phyloP scores from a whole-genome alignment of 2,888 invertebrate species.

The Eurytoma adleriae region DNA sequence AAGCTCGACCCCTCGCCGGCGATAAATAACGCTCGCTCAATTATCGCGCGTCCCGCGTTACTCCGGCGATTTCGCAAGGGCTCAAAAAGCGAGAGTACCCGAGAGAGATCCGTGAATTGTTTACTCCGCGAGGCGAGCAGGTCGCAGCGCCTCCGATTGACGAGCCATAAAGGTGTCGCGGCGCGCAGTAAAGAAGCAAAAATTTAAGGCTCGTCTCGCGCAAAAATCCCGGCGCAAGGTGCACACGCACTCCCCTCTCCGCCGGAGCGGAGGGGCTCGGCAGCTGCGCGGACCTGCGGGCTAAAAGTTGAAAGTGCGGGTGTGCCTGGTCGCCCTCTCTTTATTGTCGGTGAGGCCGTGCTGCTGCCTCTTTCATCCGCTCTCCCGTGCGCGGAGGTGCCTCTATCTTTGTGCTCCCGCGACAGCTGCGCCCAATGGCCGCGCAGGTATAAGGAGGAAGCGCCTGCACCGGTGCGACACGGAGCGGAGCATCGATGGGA shows the following conservation, averaged over 20 bases:
- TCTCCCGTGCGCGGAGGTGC: too few species aligned
- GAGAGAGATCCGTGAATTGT: conserved; percentile 36
- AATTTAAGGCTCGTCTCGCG: conserved; percentile 33
- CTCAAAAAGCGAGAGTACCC: too few species aligned
- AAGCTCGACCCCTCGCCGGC: conserved; percentile 13
- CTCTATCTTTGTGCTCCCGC: neutral
- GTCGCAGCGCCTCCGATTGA: conserved; percentile 25
- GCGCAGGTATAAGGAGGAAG: neutral
- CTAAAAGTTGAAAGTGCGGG: conserved; percentile 37
- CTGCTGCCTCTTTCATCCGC: neutral
- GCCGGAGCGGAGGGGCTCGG: neutral
- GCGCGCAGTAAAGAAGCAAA: conserved; percentile 22
- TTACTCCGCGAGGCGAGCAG: conserved; percentile 9
- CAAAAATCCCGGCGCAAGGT: conserved; percentile 37
- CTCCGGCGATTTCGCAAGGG: conserved; percentile 31
- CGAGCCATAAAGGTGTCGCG: conserved; percentile 49
- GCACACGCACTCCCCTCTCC: neutral
- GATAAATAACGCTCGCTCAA: conserved; percentile 49
- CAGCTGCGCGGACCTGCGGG: neutral
- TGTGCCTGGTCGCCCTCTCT: neutral
- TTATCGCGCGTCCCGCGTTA: conserved; percentile 36
- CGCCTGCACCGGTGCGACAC: neutral
- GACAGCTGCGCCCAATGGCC: conserved; percentile 38
- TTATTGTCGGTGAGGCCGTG: neutral
- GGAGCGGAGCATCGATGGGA: neutral